Percentiles rank a stretch among this genome's conserved stretches.
phyloP scores from a whole-genome alignment of 2,888 invertebrate genomes.

The Metallyticus violacea region DNA sequence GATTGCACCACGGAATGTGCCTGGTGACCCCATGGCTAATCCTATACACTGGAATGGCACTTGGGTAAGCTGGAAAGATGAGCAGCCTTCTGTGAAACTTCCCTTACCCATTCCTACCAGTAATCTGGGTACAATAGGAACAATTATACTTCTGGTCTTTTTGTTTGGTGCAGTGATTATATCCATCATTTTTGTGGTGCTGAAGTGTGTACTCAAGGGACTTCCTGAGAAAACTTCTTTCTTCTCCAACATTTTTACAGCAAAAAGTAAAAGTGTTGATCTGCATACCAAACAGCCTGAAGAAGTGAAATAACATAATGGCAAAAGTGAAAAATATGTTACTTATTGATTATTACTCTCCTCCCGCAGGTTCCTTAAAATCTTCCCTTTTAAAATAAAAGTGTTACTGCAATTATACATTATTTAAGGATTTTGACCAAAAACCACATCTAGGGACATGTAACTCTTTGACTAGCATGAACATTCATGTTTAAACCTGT shows the following conservation, averaged over 20 bases:
- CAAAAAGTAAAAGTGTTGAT: neutral
- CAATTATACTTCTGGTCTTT: neutral
- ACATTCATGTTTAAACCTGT: no score
- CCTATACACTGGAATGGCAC: slow-evolving; percentile 54
- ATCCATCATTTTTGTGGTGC: neutral
- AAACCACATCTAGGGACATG: no score
- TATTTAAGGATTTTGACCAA: no score
- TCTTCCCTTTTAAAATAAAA: neutral
- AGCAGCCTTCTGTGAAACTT: neutral
- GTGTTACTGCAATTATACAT: no score
- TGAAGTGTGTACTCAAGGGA: neutral
- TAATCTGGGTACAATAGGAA: neutral
- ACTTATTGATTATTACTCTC: no score
- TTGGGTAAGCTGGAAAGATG: slow-evolving; percentile 59
- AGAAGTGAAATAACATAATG: neutral
- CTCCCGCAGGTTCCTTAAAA: neutral
- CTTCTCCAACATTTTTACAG: slow-evolving; percentile 6
- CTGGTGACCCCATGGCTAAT: slow-evolving; percentile 50
- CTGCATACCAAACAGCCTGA: neutral
- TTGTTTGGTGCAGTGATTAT: slow-evolving; percentile 7
- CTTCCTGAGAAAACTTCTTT: slow-evolving; percentile 9
- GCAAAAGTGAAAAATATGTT: neutral
- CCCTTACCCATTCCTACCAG: neutral
- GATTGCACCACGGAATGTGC: slow-evolving; percentile 48
- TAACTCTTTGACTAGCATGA: no score